These are phyloP conservation scores for Phalacrocorax pelagicus DNA, from an alignment of 2,113 vertebrate genomes.

Conservation along the genomic window DNA sequence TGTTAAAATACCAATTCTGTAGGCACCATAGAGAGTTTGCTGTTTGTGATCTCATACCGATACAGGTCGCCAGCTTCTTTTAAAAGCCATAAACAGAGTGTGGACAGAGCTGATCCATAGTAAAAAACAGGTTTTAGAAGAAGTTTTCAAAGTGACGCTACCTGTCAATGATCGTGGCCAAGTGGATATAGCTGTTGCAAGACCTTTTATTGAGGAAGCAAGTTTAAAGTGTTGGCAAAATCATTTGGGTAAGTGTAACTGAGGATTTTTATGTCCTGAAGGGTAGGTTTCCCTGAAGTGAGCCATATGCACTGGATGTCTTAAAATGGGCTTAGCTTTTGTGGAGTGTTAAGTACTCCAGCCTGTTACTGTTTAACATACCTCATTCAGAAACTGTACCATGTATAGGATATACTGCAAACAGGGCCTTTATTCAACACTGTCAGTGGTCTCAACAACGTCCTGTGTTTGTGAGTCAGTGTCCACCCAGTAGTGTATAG, in stretches of 20 bases:
- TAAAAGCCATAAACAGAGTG: slow-evolving; percentile 96
- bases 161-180: slow-evolving; percentile 94
- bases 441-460: background rate
- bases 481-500: accelerated
- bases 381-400: background rate
- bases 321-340: background rate
- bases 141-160: slow-evolving; percentile 92
- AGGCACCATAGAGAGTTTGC: background rate
- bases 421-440: background rate
- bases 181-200: slow-evolving; percentile 88
- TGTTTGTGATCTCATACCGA: background rate
- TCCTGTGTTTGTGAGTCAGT: background rate
- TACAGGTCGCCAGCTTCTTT: slow-evolving; percentile 92
- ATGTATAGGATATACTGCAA: background rate
- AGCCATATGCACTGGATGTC: background rate
- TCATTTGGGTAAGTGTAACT: slow-evolving; percentile 85
- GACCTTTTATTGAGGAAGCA: slow-evolving; percentile 90
- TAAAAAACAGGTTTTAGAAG: slow-evolving; percentile 94
- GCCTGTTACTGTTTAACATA: background rate
- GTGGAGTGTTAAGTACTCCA: background rate
- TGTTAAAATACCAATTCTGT: background rate
- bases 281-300: background rate
- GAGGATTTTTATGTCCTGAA: background rate
- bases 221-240: slow-evolving; percentile 96
- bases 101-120: slow-evolving; percentile 98